Percentiles rank a stretch among this genome's conserved stretches.
phyloP scores from a whole-genome alignment of 2,797 vertebrate species.

The Periparus ater region DNA sequence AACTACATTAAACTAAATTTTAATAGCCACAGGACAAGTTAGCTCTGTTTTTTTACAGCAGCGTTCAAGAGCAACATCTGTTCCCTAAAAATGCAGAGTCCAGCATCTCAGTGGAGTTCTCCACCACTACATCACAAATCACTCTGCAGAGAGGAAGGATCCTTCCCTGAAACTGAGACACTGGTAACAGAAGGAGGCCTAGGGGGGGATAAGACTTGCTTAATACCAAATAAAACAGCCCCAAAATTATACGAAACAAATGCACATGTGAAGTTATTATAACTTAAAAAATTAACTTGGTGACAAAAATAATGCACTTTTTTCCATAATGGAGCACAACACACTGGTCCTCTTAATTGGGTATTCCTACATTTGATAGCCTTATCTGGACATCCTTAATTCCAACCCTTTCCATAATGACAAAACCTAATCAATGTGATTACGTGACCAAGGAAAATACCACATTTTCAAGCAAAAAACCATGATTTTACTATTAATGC shows the following conservation, averaged over 20 bases:
- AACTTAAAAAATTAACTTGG: neutral
- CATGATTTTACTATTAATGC: neutral
- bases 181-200: neutral
- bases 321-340: neutral
- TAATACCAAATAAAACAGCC: neutral
- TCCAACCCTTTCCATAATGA: neutral
- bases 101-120: neutral
- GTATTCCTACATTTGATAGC: neutral
- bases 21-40: neutral
- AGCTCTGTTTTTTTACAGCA: neutral
- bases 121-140: neutral
- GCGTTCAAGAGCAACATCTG: neutral
- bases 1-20: neutral
- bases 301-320: neutral
- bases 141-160: neutral
- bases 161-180: neutral
- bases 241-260: neutral
- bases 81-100: neutral
- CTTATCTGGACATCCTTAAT: neutral
- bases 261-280: rapidly evolving
- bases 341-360: neutral
- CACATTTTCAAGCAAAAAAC: neutral
- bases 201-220: neutral
- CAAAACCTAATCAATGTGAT: neutral
- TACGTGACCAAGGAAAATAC: neutral